Base-by-base conservation (phyloP, 2,888 invertebrate genomes). In the Callosobruchus maculatus region DNA sequence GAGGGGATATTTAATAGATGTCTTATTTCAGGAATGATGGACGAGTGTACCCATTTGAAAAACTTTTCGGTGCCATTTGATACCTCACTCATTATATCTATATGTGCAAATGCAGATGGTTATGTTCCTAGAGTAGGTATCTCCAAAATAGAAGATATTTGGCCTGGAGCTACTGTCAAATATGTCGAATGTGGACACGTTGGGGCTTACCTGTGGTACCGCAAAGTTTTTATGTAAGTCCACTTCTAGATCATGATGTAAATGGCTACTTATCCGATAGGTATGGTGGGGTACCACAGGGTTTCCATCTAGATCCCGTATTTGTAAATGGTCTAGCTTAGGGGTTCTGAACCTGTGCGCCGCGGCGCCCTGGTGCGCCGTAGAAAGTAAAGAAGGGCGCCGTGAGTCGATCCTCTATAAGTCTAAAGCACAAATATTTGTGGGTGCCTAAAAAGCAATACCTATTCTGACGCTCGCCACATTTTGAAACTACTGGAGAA, bases 21-120 rank as follows among this genome's bases (percentile, higher is more conserved):
- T 9, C 21, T 67, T 67, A 26, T 18, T 49, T 49, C 49, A 68
- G 68, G 68, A 0, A 93, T 99, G 80, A 99, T 99, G 99, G 99
- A 99, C 84, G 98, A 99, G 86, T 99, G 97, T 85, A 99, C 99
- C 0, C 98, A 98, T 88, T 89, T 99, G 68, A 95, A 93, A 79
- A 97, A 98, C 87, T 99, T 97, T 84, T 94, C 96, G 0, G 89
- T 93, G 20, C 95, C 95, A 0, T 92, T 92, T 71, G 98, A 99
- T 84, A 95, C 98, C 0, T 93, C 94, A 13, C 88, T 98, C 72
- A 95, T 97, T 75, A 97, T 97, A 77, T 95, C 96, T 21, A 94
- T 99, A 0, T 94, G 95, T 83, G 98, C 98, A 0, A 92, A 92
- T 79, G 92, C 94, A 82, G 97, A 97, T 86, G 96, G 94, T 9